Percentiles rank a stretch among this genome's conserved stretches.
Conservation (phyloP, 64 coral and sea anemone species). For the Astreopora myriophthalma region DNA sequence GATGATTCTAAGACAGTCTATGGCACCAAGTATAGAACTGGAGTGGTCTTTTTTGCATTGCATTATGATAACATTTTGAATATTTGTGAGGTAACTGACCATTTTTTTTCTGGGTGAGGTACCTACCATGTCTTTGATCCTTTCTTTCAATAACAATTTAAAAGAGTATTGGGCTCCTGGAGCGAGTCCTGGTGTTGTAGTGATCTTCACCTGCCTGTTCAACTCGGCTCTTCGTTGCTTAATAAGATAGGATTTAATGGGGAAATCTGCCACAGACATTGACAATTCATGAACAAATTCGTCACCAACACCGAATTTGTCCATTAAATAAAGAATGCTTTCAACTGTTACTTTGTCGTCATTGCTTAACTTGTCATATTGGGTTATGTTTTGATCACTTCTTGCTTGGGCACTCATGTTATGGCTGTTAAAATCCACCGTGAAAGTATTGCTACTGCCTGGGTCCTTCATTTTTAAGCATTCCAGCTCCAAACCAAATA, state of each 20-base stretch:
- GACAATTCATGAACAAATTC: constrained; percentile 74
- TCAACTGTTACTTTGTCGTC: constrained; percentile 67
- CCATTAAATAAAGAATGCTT: constrained; percentile 60
- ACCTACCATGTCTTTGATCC: constrained; percentile 16
- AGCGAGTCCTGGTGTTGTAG: constrained; percentile 35
- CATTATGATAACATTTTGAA: neutral
- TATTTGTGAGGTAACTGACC: neutral
- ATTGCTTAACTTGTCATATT: constrained; percentile 51
- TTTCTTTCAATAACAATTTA: neutral
- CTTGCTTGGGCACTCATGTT: neutral
- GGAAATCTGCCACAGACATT: constrained; percentile 39
- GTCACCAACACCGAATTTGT: constrained; percentile 76
- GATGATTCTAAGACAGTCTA: neutral
- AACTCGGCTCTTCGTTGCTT: constrained; percentile 54
- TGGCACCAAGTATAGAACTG: neutral
- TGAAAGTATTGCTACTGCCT: constrained; percentile 58
- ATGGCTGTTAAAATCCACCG: neutral
- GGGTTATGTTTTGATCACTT: neutral
- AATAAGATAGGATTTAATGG: constrained; percentile 41
- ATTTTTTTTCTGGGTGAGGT: neutral
- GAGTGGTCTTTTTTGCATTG: neutral
- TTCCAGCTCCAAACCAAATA: constrained; percentile 51
- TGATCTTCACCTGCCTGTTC: constrained; percentile 35
- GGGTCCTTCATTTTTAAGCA: constrained; percentile 37
- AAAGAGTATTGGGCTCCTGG: constrained; percentile 16